phyloP scores from a whole-genome alignment of 1,140 invertebrate species.

The Drosophila repletoides region DNA sequence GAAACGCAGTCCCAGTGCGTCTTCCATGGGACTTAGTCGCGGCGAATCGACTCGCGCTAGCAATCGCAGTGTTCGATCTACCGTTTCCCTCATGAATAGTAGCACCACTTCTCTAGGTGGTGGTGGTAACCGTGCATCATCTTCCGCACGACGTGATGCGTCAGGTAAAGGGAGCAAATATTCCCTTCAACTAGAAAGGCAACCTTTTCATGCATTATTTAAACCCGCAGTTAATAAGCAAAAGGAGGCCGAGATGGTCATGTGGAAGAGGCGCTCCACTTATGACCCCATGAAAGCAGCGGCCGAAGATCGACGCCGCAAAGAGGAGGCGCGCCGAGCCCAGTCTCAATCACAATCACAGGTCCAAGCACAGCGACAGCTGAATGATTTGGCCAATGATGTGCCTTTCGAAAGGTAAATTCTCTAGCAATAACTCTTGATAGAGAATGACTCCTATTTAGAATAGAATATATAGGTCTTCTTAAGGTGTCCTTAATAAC shows the following conservation, averaged over 20 bases:
- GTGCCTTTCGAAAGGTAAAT: constrained; percentile 75
- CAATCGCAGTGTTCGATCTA: constrained; percentile 73
- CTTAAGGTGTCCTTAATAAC: neutral
- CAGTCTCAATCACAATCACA: constrained; percentile 30
- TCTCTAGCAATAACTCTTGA: too few relatives aligned
- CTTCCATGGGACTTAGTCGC: constrained; percentile 70
- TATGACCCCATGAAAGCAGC: constrained; percentile 95
- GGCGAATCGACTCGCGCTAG: constrained; percentile 68
- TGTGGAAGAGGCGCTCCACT: constrained; percentile 95
- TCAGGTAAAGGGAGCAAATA: constrained; percentile 48
- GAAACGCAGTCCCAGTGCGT: constrained; percentile 79
- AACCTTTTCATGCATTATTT: neutral
- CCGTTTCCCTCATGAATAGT: constrained; percentile 64
- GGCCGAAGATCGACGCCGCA: constrained; percentile 88
- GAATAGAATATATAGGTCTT: constrained; percentile 8
- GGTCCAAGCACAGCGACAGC: constrained; percentile 44
- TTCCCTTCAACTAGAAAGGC: too few relatives aligned
- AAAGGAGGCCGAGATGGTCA: constrained; percentile 93
- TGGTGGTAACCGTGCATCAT: constrained; percentile 56
- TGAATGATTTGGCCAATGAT: constrained; percentile 43
- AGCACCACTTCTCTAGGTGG: constrained; percentile 65
- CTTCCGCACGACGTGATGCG: constrained; percentile 67
- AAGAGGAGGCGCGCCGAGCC: constrained; percentile 81
- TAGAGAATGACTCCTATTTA: neutral
- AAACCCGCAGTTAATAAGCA: constrained; percentile 83